Conservation (phyloP, 2,113 vertebrate species). For the Semnornis frantzii region DNA sequence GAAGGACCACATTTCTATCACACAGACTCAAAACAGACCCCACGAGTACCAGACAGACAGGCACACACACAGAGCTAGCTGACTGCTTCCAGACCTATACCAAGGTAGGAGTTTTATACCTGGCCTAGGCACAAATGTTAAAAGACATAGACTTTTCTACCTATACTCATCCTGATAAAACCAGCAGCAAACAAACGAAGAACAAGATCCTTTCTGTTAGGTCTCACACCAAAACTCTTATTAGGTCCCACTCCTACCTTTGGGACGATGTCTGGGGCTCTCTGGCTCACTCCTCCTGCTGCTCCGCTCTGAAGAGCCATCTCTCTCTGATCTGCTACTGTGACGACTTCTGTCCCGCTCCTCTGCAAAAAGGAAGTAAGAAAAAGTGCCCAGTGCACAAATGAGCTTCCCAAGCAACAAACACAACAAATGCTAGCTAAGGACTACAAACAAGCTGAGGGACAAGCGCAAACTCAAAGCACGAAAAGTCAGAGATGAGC, state of each 20-base stretch:
- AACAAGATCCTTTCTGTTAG: not conserved
- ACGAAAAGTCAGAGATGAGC: not conserved
- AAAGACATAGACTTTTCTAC: not conserved
- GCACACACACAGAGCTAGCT: not conserved
- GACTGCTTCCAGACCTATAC: not conserved
- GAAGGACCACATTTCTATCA: not conserved
- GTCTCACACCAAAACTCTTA: not conserved
- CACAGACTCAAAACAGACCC: not conserved
- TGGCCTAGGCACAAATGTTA: not conserved
- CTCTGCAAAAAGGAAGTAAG: slow-evolving; percentile 66
- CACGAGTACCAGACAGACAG: not conserved
- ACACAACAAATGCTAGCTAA: not conserved
- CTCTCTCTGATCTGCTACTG: slow-evolving; percentile 79
- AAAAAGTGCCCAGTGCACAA: not conserved
- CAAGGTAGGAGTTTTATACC: not conserved
- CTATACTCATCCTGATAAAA: not conserved
- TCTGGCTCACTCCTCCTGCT: slow-evolving; percentile 86
- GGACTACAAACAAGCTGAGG: not conserved
- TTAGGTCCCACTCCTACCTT: slow-evolving; percentile 72
- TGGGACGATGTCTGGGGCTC: slow-evolving; percentile 87
- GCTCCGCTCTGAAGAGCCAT: slow-evolving; percentile 83
- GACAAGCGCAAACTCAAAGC: not conserved
- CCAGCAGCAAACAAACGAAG: accelerated
- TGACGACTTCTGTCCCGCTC: slow-evolving; percentile 83
- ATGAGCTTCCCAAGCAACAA: not conserved